A percentile compares a stretch with the other conserved stretches of the same genome.
These are phyloP conservation scores for Lutra lutra DNA, from an alignment of 2,797 vertebrate genomes.

Conservation along the genomic window DNA sequence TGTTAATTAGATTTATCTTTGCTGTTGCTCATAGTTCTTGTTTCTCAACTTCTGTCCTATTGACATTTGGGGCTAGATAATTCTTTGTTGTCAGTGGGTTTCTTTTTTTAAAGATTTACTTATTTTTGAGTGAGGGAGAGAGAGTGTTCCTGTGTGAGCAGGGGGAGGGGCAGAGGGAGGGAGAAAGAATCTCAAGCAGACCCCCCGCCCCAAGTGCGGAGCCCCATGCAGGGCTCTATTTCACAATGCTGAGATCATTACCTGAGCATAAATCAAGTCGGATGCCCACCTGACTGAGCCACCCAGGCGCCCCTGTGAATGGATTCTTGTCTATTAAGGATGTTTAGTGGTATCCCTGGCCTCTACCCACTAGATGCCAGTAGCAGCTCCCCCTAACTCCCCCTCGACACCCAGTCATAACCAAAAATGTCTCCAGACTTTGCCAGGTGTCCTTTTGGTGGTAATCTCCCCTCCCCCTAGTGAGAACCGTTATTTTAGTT, in stretches of 20 bases:
- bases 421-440: neutral
- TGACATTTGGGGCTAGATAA: neutral
- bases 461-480: neutral
- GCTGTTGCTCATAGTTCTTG: neutral
- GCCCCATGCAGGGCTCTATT: neutral
- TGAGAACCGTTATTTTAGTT: conserved; percentile 22
- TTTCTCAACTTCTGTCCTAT: neutral
- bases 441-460: neutral
- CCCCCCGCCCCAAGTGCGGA: neutral
- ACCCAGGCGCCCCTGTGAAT: neutral
- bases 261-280: neutral
- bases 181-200: neutral
- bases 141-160: neutral
- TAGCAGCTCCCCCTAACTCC: neutral
- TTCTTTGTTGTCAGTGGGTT: neutral
- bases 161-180: neutral
- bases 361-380: neutral
- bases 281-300: neutral
- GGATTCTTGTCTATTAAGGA: conserved; percentile 6
- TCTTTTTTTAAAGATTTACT: neutral
- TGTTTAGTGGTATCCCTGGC: neutral
- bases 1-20: neutral
- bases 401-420: neutral
- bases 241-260: neutral
- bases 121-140: neutral